Evolutionary conservation across 2,888 invertebrate species (phyloP), one percentile per base, ranked within the genome.

Genomic region (Cryptosula pallasiana): DNA sequence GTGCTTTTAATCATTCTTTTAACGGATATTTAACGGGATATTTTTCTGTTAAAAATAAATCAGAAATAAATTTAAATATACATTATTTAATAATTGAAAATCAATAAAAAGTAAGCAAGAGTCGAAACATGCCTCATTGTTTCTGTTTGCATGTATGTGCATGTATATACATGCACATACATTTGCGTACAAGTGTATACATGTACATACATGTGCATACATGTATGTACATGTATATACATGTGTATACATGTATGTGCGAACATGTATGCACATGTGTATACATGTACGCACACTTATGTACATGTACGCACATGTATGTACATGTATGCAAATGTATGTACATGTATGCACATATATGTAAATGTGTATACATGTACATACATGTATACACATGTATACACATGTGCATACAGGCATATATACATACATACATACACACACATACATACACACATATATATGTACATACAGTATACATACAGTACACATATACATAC

Each of bases 171-270:
- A 45, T 45, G 45, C 20, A 45, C 20, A 45, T 45, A 20, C 45
- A 45, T 20, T 45, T 45, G 45, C 45, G 45, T 45, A 20, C 45
- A 20, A 20, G 45, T 45, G 20, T 45, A 20, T 20, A 20, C 20
- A 20, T 20, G 45, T 5, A 20, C 20, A 45, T 20, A 20, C 45
- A 20, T 45, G 45, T 20, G 45, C 20, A 20, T 45, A 45, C 20
- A 20, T 20, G 45, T 45, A 20, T 20, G 45, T 45, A 20, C 20
- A 45, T 45, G 45, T 20, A 29, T 71, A 35, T 69, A 71, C 72
- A 63, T 72, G 58, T 71, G 63, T 71, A 71, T 73, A 71, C 57
- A 71, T 73, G 71, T 73, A 71, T 73, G 73, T 70, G 35, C 72
- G 69, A 72, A 34, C 29, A 45, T 63, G 23, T 63, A 63, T 71